phyloP scores from a whole-genome alignment of 2,888 invertebrate species.

The Caenorhabditis panamensis region DNA sequence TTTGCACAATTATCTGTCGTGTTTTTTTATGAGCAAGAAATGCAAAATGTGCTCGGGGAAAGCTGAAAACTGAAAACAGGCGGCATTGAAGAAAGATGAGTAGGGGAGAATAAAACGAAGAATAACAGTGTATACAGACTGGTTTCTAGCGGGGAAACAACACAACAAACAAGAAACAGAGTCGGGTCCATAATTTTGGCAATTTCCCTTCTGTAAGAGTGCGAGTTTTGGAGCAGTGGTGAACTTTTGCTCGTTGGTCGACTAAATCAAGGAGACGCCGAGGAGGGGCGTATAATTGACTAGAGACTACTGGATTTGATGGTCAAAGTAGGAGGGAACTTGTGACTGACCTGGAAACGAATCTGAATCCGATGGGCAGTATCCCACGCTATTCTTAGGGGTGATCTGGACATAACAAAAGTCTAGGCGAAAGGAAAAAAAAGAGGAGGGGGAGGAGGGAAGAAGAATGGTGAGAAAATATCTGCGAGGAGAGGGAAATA shows the following conservation, averaged over 20 bases:
- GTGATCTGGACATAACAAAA: background rate
- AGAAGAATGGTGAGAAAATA: background rate
- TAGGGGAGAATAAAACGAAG: background rate
- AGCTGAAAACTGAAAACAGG: background rate
- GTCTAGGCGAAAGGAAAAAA: background rate
- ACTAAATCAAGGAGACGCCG: conserved; percentile 12
- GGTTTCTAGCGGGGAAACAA: background rate
- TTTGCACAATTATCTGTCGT: conserved; percentile 53
- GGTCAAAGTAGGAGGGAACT: background rate
- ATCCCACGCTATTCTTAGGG: conserved; percentile 13
- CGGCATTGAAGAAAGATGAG: background rate
- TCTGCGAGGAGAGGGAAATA: too few relatives aligned
- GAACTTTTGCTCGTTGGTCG: conserved; percentile 39
- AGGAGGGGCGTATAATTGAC: conserved; percentile 21
- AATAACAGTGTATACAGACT: background rate
- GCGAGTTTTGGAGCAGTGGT: background rate
- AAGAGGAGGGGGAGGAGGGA: background rate
- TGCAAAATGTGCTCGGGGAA: background rate
- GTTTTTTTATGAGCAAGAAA: conserved; percentile 29
- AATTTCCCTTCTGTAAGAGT: conserved; percentile 18
- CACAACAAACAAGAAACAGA: conserved; percentile 13
- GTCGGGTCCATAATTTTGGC: conserved; percentile 6
- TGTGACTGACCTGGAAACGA: background rate
- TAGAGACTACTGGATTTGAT: background rate
- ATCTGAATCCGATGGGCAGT: background rate